Conservation (phyloP, 2,888 invertebrate species). For the Phoronis australis region DNA sequence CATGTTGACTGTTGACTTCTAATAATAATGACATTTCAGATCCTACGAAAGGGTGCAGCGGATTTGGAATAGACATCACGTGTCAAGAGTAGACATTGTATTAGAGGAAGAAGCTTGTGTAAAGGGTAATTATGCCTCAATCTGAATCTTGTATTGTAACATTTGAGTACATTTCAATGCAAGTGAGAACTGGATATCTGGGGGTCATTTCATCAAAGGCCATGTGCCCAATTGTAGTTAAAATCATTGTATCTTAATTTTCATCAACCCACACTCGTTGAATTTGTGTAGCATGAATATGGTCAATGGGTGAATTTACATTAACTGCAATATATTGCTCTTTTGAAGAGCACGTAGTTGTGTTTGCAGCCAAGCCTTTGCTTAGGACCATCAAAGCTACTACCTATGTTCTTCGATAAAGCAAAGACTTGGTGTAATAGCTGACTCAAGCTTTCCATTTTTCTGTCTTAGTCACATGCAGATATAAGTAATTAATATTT, state of each 20-base stretch:
- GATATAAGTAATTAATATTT: too few relatives aligned
- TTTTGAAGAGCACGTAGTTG: too few relatives aligned
- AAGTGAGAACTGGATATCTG: too few relatives aligned
- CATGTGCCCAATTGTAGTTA: background rate
- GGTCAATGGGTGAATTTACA: too few relatives aligned
- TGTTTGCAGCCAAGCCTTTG: too few relatives aligned
- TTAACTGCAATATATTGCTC: too few relatives aligned
- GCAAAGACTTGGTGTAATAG: too few relatives aligned
- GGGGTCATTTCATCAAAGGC: too few relatives aligned
- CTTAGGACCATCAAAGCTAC: background rate
- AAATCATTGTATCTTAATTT: background rate
- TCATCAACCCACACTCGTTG: background rate
- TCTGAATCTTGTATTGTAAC: background rate
- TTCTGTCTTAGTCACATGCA: background rate
- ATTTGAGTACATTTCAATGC: too few relatives aligned
- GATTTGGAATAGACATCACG: conserved; percentile 34
- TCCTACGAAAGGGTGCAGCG: too few relatives aligned
- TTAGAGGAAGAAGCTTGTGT: conserved; percentile 45
- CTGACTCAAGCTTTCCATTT: conserved; percentile 1
- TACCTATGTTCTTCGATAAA: background rate
- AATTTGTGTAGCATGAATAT: background rate
- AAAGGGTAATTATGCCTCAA: conserved; percentile 27
- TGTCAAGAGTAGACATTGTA: conserved; percentile 46
- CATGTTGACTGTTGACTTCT: too few relatives aligned
- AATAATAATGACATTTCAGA: too few relatives aligned